These are phyloP conservation scores for Quadroppia sp. DNA, from an alignment of 2,888 invertebrate species.

Conservation along the genomic window DNA sequence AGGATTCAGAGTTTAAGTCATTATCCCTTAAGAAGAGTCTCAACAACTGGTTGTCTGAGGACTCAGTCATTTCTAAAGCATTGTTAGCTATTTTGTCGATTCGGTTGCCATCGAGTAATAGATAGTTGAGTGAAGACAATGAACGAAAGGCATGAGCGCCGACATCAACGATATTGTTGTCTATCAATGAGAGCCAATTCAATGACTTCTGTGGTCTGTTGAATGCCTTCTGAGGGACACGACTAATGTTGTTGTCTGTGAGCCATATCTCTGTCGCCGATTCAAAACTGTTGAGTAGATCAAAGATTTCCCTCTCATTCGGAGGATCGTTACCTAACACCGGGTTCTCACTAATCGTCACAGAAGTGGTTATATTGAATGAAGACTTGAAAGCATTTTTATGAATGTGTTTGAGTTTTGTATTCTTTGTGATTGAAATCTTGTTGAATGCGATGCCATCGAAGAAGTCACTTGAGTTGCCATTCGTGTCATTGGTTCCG, in stretches of 20 bases:
- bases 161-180: conserved; percentile 36
- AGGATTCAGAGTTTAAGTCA: conserved; percentile 14
- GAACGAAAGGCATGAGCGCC: conserved; percentile 15
- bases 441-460: conserved; percentile 20
- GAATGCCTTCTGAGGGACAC: conserved; percentile 36
- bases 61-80: background rate
- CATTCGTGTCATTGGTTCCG: conserved; percentile 15
- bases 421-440: conserved; percentile 25
- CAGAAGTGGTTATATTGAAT: conserved; percentile 10
- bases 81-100: conserved; percentile 21
- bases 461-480: conserved; percentile 21
- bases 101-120: conserved; percentile 38
- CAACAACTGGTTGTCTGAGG: background rate
- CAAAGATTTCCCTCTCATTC: conserved; percentile 19
- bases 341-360: conserved; percentile 35
- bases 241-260: conserved; percentile 34
- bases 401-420: conserved; percentile 30
- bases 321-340: conserved; percentile 7
- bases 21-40: conserved; percentile 34
- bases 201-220: conserved; percentile 22
- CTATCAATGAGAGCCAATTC: conserved; percentile 10
- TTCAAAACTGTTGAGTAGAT: conserved; percentile 30
- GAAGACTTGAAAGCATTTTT: conserved; percentile 23
- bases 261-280: conserved; percentile 6
- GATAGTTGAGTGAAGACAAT: background rate